Base-by-base conservation (phyloP, 2,888 invertebrate genomes). In the Zelleria hepariella region DNA sequence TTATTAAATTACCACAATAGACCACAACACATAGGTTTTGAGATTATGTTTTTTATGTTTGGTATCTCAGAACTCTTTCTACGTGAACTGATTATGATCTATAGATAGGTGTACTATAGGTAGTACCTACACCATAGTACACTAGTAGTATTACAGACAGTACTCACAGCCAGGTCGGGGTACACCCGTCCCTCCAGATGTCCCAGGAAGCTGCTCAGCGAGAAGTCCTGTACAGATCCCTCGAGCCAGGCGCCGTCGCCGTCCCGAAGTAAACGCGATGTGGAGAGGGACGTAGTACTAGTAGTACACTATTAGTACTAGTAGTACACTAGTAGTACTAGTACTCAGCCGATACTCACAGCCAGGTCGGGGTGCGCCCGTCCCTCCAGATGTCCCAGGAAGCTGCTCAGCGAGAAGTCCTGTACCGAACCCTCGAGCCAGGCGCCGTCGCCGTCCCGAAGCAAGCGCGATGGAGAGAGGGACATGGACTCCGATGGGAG, bases 371-470 rank as follows among this genome's bases (percentile, higher is more conserved):
- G 76, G 59, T 71, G 77, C 58, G 74, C 73, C 0, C 78, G 66
- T 0, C 93, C 94, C 72, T 96, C 96, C 64, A 96, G 89, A 70
- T 95, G 95, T 0, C 94, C 94, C 59, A 97, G 89, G 74, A 97
- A 93, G 80, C 95, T 95, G 78, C 95, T 95, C 58, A 97, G 89
- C 5, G 96, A 96, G 84, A 96, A 95, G 82, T 97, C 96, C 59
- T 92, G 93, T 55, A 94, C 94, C 74, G 95, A 93, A 57, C 93
- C 91, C 69, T 91, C 93, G 42, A 94, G 86, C 95, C 95, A 95
- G 59, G 91, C 90, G 65, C 91, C 90, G 67, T 93, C 93, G 56
- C 91, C 90, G 66, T 93, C 93, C 63, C 92, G 91, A 61, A 94
- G 80, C 67, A 94, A 84, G 52, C 92, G 89, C 58, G 93, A 92